Evolutionary conservation across 2,113 vertebrate genomes (phyloP), one percentile per base, ranked within the genome.

Genomic region (Thamnaconus septentrionalis): DNA sequence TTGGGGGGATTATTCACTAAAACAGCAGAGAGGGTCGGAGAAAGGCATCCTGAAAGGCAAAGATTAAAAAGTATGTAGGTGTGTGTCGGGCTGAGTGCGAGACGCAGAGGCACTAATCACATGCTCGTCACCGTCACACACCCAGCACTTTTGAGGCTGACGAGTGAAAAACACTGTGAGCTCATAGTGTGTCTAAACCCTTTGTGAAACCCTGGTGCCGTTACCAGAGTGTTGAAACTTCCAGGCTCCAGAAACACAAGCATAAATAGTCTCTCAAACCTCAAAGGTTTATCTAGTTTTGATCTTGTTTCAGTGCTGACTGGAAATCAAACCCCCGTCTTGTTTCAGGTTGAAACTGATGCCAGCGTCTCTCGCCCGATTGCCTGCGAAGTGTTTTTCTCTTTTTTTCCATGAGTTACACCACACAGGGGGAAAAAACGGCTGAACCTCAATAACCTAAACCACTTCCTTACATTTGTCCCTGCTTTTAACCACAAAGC

Each of bases 401-500:
- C 64, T 69, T 81, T 75, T 69, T 81, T 66, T 69, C 65, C 74
- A 70, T 51, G 41, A 71, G 70, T 78, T 60, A 68, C 82, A 85
- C 84, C 86, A 76, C 82, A 90, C 70, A 73, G 56, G 12, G 66
- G 80, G 64, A 65, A 64, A 79, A 87, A 87, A 80, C 18, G 81
- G 66, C 70, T 62, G 50, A 85, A 78, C 76, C 82, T 87, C 86
- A 84, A 68, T 79, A 89, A 79, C 84, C 85, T 51, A 79, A 89
- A 90, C 90, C 90, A 90, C 89, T 90, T 93, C 91, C 90, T 90
- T 83, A 81, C 72, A 77, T 79, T 85, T 53, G 76, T 81, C 61
- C 70, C 73, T 75, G 56, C 75, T 85, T 78, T 65, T 52, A 76
- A 82, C 90, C 87, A 44, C 90, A 87, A 41, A 0, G 67, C 50